These are phyloP conservation scores for Synanceia verrucosa DNA, from an alignment of 2,797 vertebrate species.

Conservation along the genomic window DNA sequence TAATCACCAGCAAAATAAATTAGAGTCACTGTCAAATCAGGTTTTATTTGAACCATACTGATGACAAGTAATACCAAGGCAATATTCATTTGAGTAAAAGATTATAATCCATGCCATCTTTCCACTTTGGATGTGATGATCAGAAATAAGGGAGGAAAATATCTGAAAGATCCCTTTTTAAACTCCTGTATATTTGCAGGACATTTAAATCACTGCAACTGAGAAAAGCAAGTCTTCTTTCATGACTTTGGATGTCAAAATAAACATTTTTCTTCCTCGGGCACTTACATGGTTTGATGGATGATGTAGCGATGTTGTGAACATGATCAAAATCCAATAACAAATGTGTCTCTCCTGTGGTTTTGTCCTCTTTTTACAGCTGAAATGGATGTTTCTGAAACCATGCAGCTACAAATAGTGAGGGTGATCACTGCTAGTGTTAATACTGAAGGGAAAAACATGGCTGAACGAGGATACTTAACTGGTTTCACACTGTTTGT, in stretches of 20 bases:
- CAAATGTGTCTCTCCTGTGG: constrained; percentile 40
- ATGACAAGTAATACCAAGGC: constrained; percentile 19
- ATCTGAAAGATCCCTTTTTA: constrained; percentile 3
- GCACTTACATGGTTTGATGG: constrained; percentile 35
- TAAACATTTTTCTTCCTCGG: constrained; percentile 27
- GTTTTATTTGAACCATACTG: constrained; percentile 50
- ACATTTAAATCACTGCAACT: not conserved
- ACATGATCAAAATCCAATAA: constrained; percentile 53
- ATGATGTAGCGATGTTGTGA: constrained; percentile 32
- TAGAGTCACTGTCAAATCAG: constrained; percentile 16
- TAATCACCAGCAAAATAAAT: constrained; percentile 1
- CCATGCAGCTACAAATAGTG: constrained; percentile 24
- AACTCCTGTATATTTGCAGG: not conserved
- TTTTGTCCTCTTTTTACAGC: constrained; percentile 35
- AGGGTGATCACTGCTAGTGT: not conserved
- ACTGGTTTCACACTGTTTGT: constrained; percentile 10
- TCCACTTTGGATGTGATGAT: constrained; percentile 7
- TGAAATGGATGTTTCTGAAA: constrained; percentile 36
- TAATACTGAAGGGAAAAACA: constrained; percentile 23
- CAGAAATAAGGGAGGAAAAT: not conserved
- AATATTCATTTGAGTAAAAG: constrained; percentile 1
- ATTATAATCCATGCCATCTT: not conserved
- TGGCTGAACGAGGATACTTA: not conserved
- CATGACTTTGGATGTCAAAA: constrained; percentile 28
- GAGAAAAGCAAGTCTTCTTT: constrained; percentile 1